A percentile compares a stretch with the other conserved stretches of the same genome.
Conservation (phyloP, 2,113 vertebrate species). For the Zapornia atra region DNA sequence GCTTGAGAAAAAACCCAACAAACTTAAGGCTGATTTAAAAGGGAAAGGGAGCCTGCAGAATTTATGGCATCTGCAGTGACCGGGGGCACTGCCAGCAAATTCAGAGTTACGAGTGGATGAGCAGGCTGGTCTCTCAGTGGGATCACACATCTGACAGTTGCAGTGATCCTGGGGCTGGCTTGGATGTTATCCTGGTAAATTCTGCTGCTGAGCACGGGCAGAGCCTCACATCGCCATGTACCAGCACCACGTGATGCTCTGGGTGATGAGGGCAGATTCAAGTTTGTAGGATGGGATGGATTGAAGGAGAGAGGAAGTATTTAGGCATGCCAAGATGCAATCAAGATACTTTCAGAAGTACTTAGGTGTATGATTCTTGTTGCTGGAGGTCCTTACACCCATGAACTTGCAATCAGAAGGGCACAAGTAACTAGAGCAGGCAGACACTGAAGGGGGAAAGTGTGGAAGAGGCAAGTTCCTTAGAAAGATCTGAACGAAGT, state of each 20-base stretch:
- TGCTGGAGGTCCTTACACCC: not conserved
- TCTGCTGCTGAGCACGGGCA: not conserved
- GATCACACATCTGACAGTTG: not conserved
- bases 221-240: accelerated
- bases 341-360: not conserved
- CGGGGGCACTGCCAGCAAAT: not conserved
- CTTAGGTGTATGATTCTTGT: not conserved
- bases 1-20: not conserved
- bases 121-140: not conserved
- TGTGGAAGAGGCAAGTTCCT: not conserved
- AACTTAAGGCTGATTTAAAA: not conserved
- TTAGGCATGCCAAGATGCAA: not conserved
- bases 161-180: not conserved
- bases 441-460: not conserved
- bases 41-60: not conserved
- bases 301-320: not conserved
- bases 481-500: not conserved
- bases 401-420: not conserved
- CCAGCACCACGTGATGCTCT: accelerated
- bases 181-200: not conserved
- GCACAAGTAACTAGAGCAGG: not conserved
- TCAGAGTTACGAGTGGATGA: not conserved
- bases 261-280: not conserved
- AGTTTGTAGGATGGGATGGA: not conserved
- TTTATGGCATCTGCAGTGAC: slow-evolving; percentile 33